These are phyloP conservation scores for Papilio demoleus DNA, from an alignment of 2,888 invertebrate genomes.

Conservation along the genomic window DNA sequence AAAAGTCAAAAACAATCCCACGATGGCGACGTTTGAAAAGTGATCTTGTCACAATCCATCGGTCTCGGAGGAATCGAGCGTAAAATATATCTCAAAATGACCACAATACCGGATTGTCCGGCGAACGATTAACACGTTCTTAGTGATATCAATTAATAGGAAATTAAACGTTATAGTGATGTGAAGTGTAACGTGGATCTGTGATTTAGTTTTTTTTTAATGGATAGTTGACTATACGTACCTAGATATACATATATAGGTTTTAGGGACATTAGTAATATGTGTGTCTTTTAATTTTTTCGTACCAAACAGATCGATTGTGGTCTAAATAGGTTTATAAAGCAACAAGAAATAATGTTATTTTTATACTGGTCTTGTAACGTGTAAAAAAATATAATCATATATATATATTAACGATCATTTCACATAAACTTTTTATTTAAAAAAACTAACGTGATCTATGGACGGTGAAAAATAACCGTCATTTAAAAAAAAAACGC, in stretches of 20 bases:
- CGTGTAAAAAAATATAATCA: no score
- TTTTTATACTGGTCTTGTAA: no score
- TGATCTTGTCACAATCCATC: constrained; percentile 79
- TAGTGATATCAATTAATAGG: constrained; percentile 53
- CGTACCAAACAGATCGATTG: no score
- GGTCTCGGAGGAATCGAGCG: constrained; percentile 69
- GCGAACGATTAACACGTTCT: constrained; percentile 63
- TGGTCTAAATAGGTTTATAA: no score
- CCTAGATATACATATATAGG: background rate
- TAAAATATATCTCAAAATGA: constrained; percentile 81
- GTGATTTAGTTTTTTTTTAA: background rate
- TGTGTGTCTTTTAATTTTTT: no score
- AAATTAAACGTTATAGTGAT: constrained; percentile 43
- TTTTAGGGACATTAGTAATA: no score
- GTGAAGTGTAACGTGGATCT: background rate
- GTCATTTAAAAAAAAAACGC: constrained; percentile 19
- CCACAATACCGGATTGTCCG: constrained; percentile 63
- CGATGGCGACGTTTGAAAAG: constrained; percentile 61
- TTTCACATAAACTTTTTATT: no score
- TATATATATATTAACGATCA: no score
- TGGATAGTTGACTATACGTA: background rate
- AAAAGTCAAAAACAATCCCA: constrained; percentile 41
- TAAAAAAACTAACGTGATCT: no score
- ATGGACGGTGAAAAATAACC: constrained; percentile 8
- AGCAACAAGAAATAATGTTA: no score